Base-by-base conservation (phyloP, 2,888 invertebrate genomes). In the Archaeoteleia sp. region DNA sequence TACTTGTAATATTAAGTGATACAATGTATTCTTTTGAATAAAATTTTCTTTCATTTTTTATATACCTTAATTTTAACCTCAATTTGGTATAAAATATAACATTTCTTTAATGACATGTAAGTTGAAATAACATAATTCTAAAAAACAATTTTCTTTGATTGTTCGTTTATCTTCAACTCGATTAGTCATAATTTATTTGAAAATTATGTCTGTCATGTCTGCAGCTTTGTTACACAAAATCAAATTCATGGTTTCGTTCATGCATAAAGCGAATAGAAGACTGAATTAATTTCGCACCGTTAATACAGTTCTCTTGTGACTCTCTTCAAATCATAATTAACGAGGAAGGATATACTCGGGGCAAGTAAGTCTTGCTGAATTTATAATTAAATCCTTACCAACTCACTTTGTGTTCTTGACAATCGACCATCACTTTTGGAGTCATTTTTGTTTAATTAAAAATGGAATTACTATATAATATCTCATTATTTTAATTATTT, bases 251-350 rank as follows among this genome's bases (percentile, higher is more conserved):
- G 39, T 46, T 46, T 32, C 30, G 29, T 37, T 42, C 25, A n/a
- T 15, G 29, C 43, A 8, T 42, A 58, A 42, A 46, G 40, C 32
- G 29, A 66, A 58, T 23, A 42, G 39, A 6, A 5, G 27, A 27
- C 25, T 40, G 10, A 27, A 58, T 66, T 53, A 66, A 66, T 58
- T 48, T 42, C 35, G 23, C 48, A 40, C 20, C 14, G 53, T 34
- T 45, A 53, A 57, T 53, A 46, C 37, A 10, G 3, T 4, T 9
- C 43, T 49, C 40, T 20, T 40, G 42, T 51, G 34, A 42, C 10
- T 40, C 14, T 34, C 34, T 10, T 51, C 13, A 53, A 48, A 58
- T 58, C 48, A 58, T 58, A 58, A 58, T 66, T 58, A 58, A 66
- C 37, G 35, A 46, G 46, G 10, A 15, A 2, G 15, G 15, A 51